Evolutionary conservation across 1,140 invertebrate species (phyloP).

Genomic region (Episyrphus balteatus): DNA sequence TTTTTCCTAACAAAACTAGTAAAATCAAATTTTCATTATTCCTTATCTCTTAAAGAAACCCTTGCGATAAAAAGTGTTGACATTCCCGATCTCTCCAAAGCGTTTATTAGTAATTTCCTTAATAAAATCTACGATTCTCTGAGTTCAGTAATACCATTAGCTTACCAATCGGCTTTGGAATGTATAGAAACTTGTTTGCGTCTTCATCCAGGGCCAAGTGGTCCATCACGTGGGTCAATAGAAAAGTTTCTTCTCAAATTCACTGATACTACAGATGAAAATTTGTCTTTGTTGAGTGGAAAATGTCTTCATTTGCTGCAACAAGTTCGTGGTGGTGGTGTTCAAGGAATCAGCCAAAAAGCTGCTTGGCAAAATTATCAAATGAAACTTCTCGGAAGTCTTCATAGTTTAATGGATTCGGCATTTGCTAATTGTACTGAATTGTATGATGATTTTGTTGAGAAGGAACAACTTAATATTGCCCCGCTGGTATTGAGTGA

Average conservation of each 20-base stretch:
- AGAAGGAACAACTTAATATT: neutral
- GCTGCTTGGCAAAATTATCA: slow-evolving; percentile 8
- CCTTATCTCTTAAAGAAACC: too few relatives aligned
- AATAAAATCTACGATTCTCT: slow-evolving; percentile 6
- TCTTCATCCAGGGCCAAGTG: slow-evolving; percentile 4
- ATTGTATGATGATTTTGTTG: slow-evolving; percentile 1
- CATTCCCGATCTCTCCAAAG: slow-evolving; percentile 5
- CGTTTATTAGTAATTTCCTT: slow-evolving; percentile 4
- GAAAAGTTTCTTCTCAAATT: slow-evolving; percentile 5
- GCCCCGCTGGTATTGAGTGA: neutral
- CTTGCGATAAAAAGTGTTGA: neutral
- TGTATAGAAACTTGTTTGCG: slow-evolving; percentile 5
- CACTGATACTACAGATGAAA: slow-evolving; percentile 1
- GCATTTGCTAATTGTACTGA: slow-evolving; percentile 5
- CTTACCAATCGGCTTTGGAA: slow-evolving; percentile 1
- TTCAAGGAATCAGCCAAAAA: slow-evolving; percentile 3
- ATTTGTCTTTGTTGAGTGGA: neutral
- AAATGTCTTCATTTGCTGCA: slow-evolving; percentile 7
- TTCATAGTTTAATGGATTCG: slow-evolving; percentile 5
- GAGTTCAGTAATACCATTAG: neutral
- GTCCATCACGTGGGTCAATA: neutral
- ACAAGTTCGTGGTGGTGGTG: slow-evolving; percentile 3
- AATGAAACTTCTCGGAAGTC: slow-evolving; percentile 4
- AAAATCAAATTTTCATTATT: too few relatives aligned
- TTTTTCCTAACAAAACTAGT: too few relatives aligned